These are phyloP conservation scores for Pelodytes ibericus DNA, from an alignment of 2,797 vertebrate species.

Conservation along the genomic window DNA sequence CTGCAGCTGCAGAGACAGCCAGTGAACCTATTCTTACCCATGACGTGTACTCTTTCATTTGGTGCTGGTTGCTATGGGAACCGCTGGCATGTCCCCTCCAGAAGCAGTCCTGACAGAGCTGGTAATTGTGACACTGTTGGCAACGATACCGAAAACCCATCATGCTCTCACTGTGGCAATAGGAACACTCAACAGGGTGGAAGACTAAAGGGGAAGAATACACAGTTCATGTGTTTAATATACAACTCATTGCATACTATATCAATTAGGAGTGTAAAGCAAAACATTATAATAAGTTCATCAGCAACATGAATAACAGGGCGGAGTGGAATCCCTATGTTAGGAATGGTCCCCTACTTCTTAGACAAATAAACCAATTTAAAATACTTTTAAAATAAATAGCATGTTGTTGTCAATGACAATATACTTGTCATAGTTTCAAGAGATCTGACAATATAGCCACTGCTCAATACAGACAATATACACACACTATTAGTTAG, in stretches of 20 bases:
- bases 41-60: slow-evolving; percentile 99
- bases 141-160: slow-evolving; percentile 99
- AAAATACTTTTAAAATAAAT: no score
- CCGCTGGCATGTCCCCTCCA: slow-evolving; percentile 98
- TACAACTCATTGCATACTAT: background rate
- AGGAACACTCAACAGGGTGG: slow-evolving; percentile 98
- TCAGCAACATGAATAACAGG: no score
- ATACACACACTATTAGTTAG: no score
- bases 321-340: no score
- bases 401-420: no score
- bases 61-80: slow-evolving; percentile 99
- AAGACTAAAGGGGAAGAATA: slow-evolving; percentile 80
- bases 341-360: no score
- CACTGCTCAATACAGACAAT: no score
- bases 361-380: no score
- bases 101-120: slow-evolving; percentile 99
- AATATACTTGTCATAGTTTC: no score
- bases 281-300: no score
- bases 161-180: slow-evolving; percentile 98
- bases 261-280: no score
- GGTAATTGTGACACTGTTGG: slow-evolving; percentile 99
- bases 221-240: background rate
- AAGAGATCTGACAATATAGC: no score
- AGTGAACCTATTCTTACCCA: slow-evolving; percentile 82
- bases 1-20: slow-evolving; percentile 22